Evolutionary conservation across 1,140 invertebrate genomes (phyloP), one percentile per base, ranked within the genome.

Genomic region (Aphis gossypii): DNA sequence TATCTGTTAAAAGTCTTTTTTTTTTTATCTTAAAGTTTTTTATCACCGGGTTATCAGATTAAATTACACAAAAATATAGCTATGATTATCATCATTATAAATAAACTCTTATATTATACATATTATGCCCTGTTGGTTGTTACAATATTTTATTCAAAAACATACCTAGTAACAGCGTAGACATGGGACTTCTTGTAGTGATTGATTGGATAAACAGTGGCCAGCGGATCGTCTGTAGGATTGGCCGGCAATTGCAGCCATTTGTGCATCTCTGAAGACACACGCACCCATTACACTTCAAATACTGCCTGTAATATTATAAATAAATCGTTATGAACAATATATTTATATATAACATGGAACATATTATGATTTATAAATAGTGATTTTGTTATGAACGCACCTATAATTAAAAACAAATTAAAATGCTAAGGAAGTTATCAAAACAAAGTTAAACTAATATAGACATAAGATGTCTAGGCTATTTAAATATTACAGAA

Each of bases 171-270:
- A 38, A 94, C 94, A 38, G 94, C 94, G 41, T 94, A 94, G 30
- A 94, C 94, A 46, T 94, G 93, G 4, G 56, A 94, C n/a, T 88
- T 93, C 48, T 90, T 54, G 84, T 90, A 90, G 7, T 86, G 90
- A 30, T 83, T 68, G 51, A 94, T 93, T 5, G 94, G 91, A n/a
- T 93, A 93, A 84, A 93, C 91, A 54, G 91, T 86, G 68, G 94
- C 94, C 44, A 94, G 84, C 20, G 94, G 94, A 87, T 94, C 94
- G 88, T 94, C 94, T 56, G 94, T 94, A n/a, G 94, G 90, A 76
- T 90, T 88, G 48, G 94, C 94, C 56, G 94, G 93, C 90, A 92
- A 87, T 86, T 89, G 88, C 94, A 94, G 91, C 94, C 94, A 94
- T 93, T 94, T 94, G 94, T 94, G 94, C 94, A 94, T 94, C 83